phyloP scores from a whole-genome alignment of 2,888 invertebrate genomes.

The Aromia moschata region DNA sequence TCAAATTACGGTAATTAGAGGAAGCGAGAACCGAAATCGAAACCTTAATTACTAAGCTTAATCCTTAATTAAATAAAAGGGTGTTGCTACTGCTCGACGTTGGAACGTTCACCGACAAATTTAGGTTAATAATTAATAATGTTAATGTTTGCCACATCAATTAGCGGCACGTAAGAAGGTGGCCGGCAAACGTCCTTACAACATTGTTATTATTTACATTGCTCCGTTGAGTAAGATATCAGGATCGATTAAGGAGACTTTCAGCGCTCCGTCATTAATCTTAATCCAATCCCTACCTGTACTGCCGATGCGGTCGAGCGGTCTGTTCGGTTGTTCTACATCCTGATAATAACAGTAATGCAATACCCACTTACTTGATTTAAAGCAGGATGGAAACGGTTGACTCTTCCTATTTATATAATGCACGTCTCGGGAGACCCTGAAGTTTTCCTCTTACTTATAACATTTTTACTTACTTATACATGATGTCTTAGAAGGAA shows the following conservation, averaged over 20 bases:
- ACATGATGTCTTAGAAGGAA: no score
- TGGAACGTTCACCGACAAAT: background rate
- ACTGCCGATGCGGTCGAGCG: background rate
- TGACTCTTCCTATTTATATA: no score
- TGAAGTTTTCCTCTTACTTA: no score
- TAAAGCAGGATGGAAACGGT: no score
- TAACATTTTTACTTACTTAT: no score
- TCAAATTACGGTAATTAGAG: background rate
- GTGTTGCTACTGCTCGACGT: background rate
- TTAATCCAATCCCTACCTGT: background rate
- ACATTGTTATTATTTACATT: background rate
- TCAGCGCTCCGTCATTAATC: background rate
- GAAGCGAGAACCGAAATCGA: background rate
- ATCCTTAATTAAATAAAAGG: background rate
- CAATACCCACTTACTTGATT: no score
- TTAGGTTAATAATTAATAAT: background rate
- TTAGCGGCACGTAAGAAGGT: background rate
- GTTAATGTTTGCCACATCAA: background rate
- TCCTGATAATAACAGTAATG: no score
- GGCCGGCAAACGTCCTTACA: background rate
- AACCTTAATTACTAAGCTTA: background rate
- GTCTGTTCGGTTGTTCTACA: background rate
- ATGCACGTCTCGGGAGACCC: no score
- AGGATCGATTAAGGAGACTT: constrained; percentile 1
- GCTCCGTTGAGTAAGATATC: background rate